Conservation (phyloP, 2,797 vertebrate genomes). For the Acipenser oxyrinchus region DNA sequence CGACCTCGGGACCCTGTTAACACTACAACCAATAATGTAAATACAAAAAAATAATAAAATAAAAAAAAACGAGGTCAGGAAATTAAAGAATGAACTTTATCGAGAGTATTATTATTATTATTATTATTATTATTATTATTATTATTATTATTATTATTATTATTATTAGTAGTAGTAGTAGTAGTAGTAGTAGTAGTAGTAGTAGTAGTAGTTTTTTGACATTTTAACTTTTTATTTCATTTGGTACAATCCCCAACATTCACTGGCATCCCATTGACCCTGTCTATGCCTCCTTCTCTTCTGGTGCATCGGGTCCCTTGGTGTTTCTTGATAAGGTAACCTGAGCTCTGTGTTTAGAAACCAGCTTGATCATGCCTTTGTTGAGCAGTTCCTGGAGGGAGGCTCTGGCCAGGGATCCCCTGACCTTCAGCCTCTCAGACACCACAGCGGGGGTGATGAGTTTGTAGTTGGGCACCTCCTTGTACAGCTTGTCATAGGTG, state of each 20-base stretch:
- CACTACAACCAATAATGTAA: background rate
- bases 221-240: too few relatives aligned
- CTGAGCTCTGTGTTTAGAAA: constrained; percentile 90
- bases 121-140: too few relatives aligned
- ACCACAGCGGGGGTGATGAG: constrained; percentile 96
- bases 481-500: constrained; percentile 93
- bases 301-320: constrained; percentile 80
- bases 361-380: constrained; percentile 96
- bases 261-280: too few relatives aligned
- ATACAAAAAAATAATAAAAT: too few relatives aligned
- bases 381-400: constrained; percentile 88
- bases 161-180: too few relatives aligned
- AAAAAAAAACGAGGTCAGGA: too few relatives aligned
- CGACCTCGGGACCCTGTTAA: background rate
- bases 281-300: constrained; percentile 67
- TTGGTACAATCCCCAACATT: too few relatives aligned
- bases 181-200: too few relatives aligned
- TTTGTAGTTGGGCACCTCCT: constrained; percentile 97
- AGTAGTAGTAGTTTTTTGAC: too few relatives aligned
- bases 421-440: constrained; percentile 93
- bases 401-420: constrained; percentile 87
- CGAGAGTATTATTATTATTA: too few relatives aligned
- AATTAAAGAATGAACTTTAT: too few relatives aligned
- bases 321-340: constrained; percentile 91
- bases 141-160: too few relatives aligned